A percentile compares a stretch with the other conserved stretches of the same genome.
phyloP scores from a whole-genome alignment of 2,113 vertebrate species.

The Charadrius vociferus region DNA sequence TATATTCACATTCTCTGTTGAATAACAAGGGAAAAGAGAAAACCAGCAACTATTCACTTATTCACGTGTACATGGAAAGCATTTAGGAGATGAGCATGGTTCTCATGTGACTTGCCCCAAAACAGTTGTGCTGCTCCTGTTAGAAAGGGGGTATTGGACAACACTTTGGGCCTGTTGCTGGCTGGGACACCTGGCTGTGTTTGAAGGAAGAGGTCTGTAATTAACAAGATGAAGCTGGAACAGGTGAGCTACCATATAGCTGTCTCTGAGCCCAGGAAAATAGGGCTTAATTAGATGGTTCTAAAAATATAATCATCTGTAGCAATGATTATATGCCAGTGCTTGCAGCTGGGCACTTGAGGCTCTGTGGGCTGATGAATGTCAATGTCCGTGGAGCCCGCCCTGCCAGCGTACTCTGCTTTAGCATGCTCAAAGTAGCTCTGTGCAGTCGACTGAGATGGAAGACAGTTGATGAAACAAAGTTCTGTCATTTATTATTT shows the following conservation, averaged over 20 bases:
- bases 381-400: background rate
- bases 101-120: background rate
- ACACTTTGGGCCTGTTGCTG: background rate
- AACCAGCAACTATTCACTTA: background rate
- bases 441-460: background rate
- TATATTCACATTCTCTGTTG: background rate
- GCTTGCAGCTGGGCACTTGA: conserved; percentile 22
- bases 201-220: background rate
- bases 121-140: background rate
- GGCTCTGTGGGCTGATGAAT: background rate
- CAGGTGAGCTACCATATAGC: background rate
- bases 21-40: background rate
- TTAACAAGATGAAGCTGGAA: conserved; percentile 12
- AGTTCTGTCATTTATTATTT: background rate
- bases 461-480: background rate
- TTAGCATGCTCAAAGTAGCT: background rate
- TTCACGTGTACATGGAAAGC: background rate
- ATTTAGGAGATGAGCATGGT: background rate
- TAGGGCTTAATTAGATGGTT: background rate
- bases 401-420: background rate
- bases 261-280: background rate
- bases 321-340: background rate
- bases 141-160: background rate
- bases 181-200: background rate
- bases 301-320: background rate